Conservation (phyloP, 2,888 invertebrate genomes). For the Mythimna albipuncta region DNA sequence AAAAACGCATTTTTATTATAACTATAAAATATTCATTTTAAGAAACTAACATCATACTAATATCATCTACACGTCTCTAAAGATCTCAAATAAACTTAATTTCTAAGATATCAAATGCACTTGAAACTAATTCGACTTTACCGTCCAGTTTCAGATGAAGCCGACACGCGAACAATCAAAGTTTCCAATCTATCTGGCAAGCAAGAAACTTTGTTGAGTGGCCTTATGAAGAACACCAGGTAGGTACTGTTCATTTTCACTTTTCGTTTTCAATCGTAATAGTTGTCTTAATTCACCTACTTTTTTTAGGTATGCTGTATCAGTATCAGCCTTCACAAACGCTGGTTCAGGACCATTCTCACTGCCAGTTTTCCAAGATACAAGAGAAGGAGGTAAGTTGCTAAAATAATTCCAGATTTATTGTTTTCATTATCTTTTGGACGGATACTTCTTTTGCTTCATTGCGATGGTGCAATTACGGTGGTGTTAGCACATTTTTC, state of each 20-base stretch:
- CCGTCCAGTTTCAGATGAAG: slow-evolving; percentile 76
- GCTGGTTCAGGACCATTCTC: slow-evolving; percentile 96
- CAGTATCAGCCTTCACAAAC: slow-evolving; percentile 95
- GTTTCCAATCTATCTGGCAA: slow-evolving; percentile 81
- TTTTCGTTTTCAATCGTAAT: background rate
- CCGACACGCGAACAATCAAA: slow-evolving; percentile 82
- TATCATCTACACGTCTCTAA: background rate
- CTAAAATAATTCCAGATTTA: background rate
- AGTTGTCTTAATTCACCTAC: background rate
- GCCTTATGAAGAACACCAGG: slow-evolving; percentile 90
- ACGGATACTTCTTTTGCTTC: no score
- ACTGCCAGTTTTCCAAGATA: slow-evolving; percentile 94
- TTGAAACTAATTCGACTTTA: background rate
- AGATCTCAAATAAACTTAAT: background rate
- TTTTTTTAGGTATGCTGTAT: slow-evolving; percentile 94
- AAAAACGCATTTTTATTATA: no score
- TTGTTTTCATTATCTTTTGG: background rate
- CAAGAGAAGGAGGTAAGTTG: slow-evolving; percentile 95
- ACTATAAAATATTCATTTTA: no score
- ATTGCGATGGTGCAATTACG: no score
- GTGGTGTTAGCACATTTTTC: no score
- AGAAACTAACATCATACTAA: background rate
- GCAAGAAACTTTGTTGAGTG: slow-evolving; percentile 83
- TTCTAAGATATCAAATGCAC: background rate
- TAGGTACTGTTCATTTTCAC: background rate